Evolutionary conservation across 2,888 invertebrate species (phyloP).

Genomic region (Leptopilina drosophilae): DNA sequence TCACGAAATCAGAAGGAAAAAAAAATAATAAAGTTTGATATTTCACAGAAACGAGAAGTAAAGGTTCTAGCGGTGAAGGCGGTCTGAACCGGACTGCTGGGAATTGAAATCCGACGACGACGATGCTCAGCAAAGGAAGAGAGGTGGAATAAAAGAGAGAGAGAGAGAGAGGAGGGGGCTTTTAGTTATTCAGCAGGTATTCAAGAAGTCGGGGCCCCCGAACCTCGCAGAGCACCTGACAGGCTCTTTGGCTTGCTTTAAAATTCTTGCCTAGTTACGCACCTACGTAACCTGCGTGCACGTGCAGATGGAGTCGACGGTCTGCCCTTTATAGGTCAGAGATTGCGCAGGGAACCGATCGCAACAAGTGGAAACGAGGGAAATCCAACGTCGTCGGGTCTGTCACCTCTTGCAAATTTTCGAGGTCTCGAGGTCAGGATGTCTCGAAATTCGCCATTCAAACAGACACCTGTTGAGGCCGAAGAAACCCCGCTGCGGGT

Average conservation of each 20-base stretch:
- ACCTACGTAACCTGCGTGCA: conserved; percentile 47
- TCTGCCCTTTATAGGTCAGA: conserved; percentile 59
- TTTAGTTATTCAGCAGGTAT: conserved; percentile 40
- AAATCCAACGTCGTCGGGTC: conserved; percentile 40
- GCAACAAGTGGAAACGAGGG: conserved; percentile 19
- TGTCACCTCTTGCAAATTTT: conserved; percentile 43
- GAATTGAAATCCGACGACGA: conserved; percentile 61
- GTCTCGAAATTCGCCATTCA: conserved; percentile 49
- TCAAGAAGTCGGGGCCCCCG: background rate
- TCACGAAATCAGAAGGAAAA: conserved; percentile 29
- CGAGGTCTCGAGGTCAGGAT: conserved; percentile 57
- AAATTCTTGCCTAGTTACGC: conserved; percentile 56
- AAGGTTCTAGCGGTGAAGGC: conserved; percentile 61
- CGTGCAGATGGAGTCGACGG: conserved; percentile 36
- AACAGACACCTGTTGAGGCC: conserved; percentile 51
- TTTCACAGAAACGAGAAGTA: conserved; percentile 39
- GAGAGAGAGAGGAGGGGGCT: conserved; percentile 51
- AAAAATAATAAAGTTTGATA: background rate
- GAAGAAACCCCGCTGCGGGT: conserved; percentile 50
- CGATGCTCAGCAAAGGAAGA: conserved; percentile 54
- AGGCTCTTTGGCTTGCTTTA: conserved; percentile 44
- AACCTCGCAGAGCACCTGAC: background rate
- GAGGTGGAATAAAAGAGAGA: conserved; percentile 51
- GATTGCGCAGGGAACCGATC: conserved; percentile 46
- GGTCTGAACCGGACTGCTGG: conserved; percentile 74